A percentile compares a stretch with the other conserved stretches of the same genome.
Evolutionary conservation across 2,888 invertebrate species (phyloP).

Genomic region (Philaethria dido): DNA sequence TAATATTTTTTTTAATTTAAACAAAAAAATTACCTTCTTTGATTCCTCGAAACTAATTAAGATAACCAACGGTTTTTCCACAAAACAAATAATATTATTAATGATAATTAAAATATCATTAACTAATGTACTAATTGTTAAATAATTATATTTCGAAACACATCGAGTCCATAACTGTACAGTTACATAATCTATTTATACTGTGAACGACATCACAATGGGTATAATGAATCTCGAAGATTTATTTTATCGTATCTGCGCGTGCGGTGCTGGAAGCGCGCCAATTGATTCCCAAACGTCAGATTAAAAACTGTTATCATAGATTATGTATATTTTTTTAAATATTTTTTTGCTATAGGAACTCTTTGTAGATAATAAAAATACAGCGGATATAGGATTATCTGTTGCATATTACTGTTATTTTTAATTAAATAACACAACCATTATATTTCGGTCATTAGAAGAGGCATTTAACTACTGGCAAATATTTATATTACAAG

Average conservation of each 20-base stretch:
- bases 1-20: not conserved
- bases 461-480: too few species aligned
- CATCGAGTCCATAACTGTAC: conserved; percentile 50
- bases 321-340: conserved; percentile 3
- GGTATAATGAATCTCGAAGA: conserved; percentile 57
- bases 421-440: not conserved
- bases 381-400: not conserved
- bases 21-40: not conserved
- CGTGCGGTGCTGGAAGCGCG: conserved; percentile 45
- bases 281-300: conserved; percentile 44
- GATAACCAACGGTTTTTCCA: conserved; percentile 1
- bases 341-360: not conserved
- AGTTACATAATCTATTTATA: conserved; percentile 59
- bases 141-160: conserved; percentile 37
- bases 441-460: too few species aligned
- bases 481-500: not conserved
- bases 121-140: conserved; percentile 27
- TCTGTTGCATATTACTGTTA: not conserved
- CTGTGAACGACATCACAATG: conserved; percentile 56
- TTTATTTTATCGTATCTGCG: conserved; percentile 51
- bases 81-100: conserved; percentile 1
- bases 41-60: conserved; percentile 5
- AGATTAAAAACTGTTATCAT: conserved; percentile 28
- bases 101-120: conserved; percentile 6
- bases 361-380: not conserved